These are phyloP conservation scores for Rotaria macrura DNA, from an alignment of 2,888 invertebrate species.

Conservation along the genomic window DNA sequence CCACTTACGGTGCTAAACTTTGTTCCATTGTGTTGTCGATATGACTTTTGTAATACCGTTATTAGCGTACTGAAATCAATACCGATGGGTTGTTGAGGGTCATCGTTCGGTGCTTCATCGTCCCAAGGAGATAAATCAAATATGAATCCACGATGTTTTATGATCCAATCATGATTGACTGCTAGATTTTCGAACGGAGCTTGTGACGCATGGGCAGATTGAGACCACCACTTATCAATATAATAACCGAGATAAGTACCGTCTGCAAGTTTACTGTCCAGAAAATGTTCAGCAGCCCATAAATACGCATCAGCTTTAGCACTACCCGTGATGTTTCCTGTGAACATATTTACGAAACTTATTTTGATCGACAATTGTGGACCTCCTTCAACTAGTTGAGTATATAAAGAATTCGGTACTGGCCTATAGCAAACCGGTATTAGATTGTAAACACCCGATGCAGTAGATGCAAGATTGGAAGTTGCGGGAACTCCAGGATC, in stretches of 20 bases:
- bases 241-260: background rate
- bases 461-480: background rate
- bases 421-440: background rate
- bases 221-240: background rate
- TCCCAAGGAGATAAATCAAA: background rate
- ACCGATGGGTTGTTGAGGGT: background rate
- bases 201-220: background rate
- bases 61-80: background rate
- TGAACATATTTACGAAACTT: background rate
- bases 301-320: background rate
- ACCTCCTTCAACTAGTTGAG: background rate
- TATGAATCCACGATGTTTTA: background rate
- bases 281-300: slow-evolving; percentile 4
- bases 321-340: background rate
- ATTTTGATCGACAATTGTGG: background rate
- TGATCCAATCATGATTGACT: background rate
- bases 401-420: background rate
- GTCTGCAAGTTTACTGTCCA: background rate
- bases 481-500: background rate
- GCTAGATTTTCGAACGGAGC: background rate
- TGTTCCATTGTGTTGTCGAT: background rate
- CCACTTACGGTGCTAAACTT: background rate
- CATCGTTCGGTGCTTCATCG: background rate
- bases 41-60: background rate
- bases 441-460: background rate